These are phyloP conservation scores for Tachyglossus aculeatus DNA, from an alignment of 2,797 vertebrate genomes.

Conservation along the genomic window DNA sequence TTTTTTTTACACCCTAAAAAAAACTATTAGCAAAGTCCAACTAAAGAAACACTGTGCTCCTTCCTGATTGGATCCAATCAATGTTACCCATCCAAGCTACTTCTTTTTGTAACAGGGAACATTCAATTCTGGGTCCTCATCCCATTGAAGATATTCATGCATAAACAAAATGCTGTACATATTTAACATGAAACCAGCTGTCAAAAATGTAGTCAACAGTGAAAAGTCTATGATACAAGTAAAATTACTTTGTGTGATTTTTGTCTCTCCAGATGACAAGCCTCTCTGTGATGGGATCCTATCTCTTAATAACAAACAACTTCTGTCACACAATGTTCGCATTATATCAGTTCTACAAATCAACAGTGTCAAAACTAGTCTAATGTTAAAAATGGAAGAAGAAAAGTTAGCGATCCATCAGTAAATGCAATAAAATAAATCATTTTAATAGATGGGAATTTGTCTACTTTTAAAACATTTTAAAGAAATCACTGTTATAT, in stretches of 20 bases:
- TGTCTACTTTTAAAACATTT: conserved; percentile 47
- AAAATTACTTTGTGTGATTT: conserved; percentile 81
- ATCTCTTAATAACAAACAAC: conserved; percentile 79
- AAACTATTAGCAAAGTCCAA: conserved; percentile 19
- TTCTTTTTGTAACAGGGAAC: conserved; percentile 33
- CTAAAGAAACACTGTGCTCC: conserved; percentile 6
- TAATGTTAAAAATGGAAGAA: conserved; percentile 59
- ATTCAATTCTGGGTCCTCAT: conserved; percentile 35
- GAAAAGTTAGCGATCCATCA: conserved; percentile 75
- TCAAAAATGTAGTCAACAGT: conserved; percentile 75
- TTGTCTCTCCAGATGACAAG: conserved; percentile 78
- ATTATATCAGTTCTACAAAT: conserved; percentile 80
- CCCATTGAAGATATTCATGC: conserved; percentile 22
- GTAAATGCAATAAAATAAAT: conserved; percentile 68
- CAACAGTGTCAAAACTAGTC: conserved; percentile 68
- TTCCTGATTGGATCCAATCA: conserved; percentile 35
- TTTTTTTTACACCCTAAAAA: background rate
- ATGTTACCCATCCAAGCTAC: conserved; percentile 9
- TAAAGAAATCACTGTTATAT: conserved; percentile 27
- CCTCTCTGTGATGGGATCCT: conserved; percentile 82
- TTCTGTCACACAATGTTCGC: conserved; percentile 74
- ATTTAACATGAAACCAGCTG: conserved; percentile 80
- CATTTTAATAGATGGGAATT: conserved; percentile 71
- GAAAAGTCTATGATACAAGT: conserved; percentile 79
- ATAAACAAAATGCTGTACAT: conserved; percentile 75